Base-by-base conservation (phyloP, 1,140 invertebrate genomes). In the Drosophila jambulina region DNA sequence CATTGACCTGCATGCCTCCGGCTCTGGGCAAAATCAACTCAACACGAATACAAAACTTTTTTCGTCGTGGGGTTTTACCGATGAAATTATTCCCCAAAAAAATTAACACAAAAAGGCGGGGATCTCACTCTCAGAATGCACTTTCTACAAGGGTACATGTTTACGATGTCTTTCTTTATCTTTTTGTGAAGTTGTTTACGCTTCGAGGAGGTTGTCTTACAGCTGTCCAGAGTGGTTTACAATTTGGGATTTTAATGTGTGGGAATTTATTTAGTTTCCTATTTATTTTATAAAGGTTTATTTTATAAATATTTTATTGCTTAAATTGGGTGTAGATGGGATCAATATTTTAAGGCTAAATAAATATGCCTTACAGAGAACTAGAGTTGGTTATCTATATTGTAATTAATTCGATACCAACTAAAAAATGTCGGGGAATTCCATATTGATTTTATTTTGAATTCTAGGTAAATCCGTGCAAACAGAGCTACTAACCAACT, bases 1-100 rank as follows among this genome's bases (percentile, higher is more conserved):
- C 75, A 78, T 61, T 78, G 75, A 78, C 75, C 75, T 78, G 63
- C 56, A 72, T 51, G 70, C 68, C 68, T 49, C 23, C 54, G 53
- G 53, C 45, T 38, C 27, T 36, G 53, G 46, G 53, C 45, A 72
- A 72, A 68, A n/a, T 64, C 62, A 53, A 72, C 40, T 46, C 38
- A 60, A 60, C n/a, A n/a, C 45, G 9, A 49, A 49, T 6, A 71
- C 69, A 60, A 43, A 36, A 71, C 27, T 43, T 9, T 69, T 34
- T 53, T 53, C 36, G n/a, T 43, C 23, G 17, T 27, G 63, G 23
- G 21, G 36, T 69, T 67, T 68, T 69, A 74, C 34, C 38, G 68
- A 60, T 25, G 68, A 74, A 72, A 72, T 60, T 74, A 72, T 72
- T 23, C 65, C 51, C 13, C 25, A 38, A 59, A 64, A 65, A 56